These are phyloP conservation scores for Lineus longissimus DNA, from an alignment of 1,140 invertebrate genomes.

Conservation along the genomic window DNA sequence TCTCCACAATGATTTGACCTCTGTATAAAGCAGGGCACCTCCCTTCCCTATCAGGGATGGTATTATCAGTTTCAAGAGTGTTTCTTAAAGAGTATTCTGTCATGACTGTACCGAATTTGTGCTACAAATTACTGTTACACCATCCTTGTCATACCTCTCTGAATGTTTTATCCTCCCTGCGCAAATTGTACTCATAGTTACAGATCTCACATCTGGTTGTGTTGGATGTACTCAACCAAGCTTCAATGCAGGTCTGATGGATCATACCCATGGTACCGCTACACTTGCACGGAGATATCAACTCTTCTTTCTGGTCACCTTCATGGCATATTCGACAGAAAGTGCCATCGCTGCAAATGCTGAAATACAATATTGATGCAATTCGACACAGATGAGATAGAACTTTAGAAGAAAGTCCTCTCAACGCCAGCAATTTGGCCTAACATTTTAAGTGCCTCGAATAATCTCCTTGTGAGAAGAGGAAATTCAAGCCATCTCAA, in stretches of 20 bases:
- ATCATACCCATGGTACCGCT: constrained; percentile 65
- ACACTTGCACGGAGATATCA: constrained; percentile 63
- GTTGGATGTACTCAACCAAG: constrained; percentile 63
- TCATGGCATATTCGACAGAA: constrained; percentile 54
- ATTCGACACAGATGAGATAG: too few relatives aligned
- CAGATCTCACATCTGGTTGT: constrained; percentile 62
- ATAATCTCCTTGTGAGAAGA: too few relatives aligned
- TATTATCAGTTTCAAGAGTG: too few relatives aligned
- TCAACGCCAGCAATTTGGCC: too few relatives aligned
- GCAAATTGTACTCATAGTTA: constrained; percentile 54
- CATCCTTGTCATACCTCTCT: constrained; percentile 52
- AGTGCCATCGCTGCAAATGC: constrained; percentile 21
- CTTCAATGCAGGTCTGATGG: constrained; percentile 65
- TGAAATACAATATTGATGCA: too few relatives aligned
- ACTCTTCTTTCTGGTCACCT: constrained; percentile 54
- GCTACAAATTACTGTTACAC: too few relatives aligned
- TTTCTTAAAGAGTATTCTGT: too few relatives aligned
- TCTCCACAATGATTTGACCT: background rate
- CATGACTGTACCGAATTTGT: too few relatives aligned
- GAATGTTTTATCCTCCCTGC: constrained; percentile 45
- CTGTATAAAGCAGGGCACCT: background rate
- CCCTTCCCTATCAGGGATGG: too few relatives aligned
- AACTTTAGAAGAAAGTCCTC: too few relatives aligned
- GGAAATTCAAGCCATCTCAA: too few relatives aligned
- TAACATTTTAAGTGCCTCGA: too few relatives aligned